A percentile compares a stretch with the other conserved stretches of the same genome.
phyloP scores from a whole-genome alignment of 2,797 vertebrate species.

The Sebastes oblongus region DNA sequence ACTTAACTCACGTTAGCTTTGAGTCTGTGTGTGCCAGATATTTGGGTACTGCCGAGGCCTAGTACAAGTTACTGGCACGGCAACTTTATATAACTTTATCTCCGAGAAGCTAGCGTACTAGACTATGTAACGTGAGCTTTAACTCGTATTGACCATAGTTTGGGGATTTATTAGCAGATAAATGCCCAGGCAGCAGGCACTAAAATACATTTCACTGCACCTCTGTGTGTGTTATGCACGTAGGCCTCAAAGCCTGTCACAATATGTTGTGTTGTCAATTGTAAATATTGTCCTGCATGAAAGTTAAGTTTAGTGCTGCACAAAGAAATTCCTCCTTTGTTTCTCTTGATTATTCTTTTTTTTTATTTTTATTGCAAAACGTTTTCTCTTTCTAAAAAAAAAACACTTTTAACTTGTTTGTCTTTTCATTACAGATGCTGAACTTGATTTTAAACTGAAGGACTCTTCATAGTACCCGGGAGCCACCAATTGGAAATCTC shows the following conservation, averaged over 20 bases:
- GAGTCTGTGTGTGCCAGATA: not conserved
- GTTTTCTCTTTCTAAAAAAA: not conserved
- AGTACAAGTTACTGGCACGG: not conserved
- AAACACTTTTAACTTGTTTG: not conserved
- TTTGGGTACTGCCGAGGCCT: constrained; percentile 37
- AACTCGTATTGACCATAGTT: fast-evolving
- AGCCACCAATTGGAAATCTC: constrained; percentile 78
- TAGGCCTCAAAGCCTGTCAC: constrained; percentile 52
- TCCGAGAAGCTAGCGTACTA: fast-evolving
- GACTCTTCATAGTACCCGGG: constrained; percentile 79
- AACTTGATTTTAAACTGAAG: constrained; percentile 88
- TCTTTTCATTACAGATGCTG: constrained; percentile 86
- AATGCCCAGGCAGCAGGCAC: fast-evolving
- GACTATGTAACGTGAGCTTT: not conserved
- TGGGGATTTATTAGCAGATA: not conserved
- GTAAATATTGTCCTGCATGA: not conserved
- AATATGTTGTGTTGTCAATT: constrained; percentile 12
- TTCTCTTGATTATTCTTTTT: fast-evolving
- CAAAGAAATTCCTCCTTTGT: not conserved
- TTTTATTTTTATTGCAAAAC: not conserved
- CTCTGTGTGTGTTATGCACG: not conserved
- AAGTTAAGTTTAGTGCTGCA: not conserved
- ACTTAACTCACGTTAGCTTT: not conserved
- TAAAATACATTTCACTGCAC: not conserved
- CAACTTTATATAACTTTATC: constrained; percentile 6